Conservation (phyloP, 2,113 vertebrate species). For the Caranx ignobilis region DNA sequence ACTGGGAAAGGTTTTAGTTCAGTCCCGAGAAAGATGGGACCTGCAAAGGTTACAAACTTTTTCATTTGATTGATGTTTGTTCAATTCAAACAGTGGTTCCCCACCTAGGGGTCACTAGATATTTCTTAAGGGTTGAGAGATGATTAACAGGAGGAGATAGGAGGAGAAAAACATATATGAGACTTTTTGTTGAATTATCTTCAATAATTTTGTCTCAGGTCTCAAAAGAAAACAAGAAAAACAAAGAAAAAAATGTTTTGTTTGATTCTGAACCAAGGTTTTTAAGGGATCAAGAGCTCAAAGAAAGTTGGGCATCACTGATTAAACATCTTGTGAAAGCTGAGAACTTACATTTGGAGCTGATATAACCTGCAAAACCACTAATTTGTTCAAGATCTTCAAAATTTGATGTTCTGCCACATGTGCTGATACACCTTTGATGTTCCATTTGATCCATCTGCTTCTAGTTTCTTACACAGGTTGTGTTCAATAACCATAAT, state of each 20-base stretch:
- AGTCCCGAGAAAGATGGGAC: not conserved
- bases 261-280: not conserved
- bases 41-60: not conserved
- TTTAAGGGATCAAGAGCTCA: not conserved
- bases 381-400: slow-evolving; percentile 12
- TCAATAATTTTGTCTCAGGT: not conserved
- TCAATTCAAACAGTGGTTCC: not conserved
- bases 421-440: slow-evolving; percentile 31
- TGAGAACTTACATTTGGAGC: slow-evolving; percentile 8
- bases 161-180: not conserved
- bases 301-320: not conserved
- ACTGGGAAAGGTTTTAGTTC: not conserved
- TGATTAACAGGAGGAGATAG: not conserved
- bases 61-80: not conserved
- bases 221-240: not conserved
- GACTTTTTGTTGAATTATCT: not conserved
- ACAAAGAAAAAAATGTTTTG: not conserved
- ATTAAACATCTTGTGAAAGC: not conserved
- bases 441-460: slow-evolving; percentile 2
- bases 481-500: slow-evolving; percentile 1
- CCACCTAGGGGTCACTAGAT: not conserved
- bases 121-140: not conserved
- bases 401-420: slow-evolving; percentile 39
- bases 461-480: slow-evolving; percentile 21
- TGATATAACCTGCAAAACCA: slow-evolving; percentile 7